A percentile compares a stretch with the other conserved stretches of the same genome.
phyloP scores from a whole-genome alignment of 2,888 invertebrate species.

The Acronicta aceris region DNA sequence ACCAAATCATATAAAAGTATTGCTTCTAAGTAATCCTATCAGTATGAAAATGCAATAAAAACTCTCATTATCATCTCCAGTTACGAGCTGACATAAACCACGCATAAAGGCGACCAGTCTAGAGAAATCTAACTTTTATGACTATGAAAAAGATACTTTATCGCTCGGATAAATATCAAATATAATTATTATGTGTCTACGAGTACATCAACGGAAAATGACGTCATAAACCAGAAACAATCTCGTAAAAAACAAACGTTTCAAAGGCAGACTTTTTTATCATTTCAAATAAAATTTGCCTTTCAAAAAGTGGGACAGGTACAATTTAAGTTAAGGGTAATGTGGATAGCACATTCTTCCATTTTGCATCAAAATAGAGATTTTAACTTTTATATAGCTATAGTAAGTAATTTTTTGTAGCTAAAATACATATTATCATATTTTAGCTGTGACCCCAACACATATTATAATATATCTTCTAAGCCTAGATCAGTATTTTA shows the following conservation, averaged over 20 bases:
- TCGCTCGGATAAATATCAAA: conserved; percentile 47
- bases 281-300: conserved; percentile 48
- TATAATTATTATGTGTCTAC: conserved; percentile 40
- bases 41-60: conserved; percentile 47
- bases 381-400: too few species aligned
- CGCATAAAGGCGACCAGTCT: conserved; percentile 63
- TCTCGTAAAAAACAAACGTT: conserved; percentile 63
- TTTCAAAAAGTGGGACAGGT: conserved; percentile 27
- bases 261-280: conserved; percentile 48
- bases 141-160: conserved; percentile 53
- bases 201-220: conserved; percentile 41
- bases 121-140: conserved; percentile 52
- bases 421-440: too few species aligned
- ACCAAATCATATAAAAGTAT: too few species aligned
- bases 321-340: conserved; percentile 6
- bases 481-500: conserved; percentile 3
- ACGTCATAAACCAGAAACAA: conserved; percentile 65
- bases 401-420: too few species aligned
- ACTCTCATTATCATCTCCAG: conserved; percentile 63
- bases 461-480: background rate
- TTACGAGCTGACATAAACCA: conserved; percentile 73
- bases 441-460: background rate
- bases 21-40: conserved; percentile 3
- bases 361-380: too few species aligned
- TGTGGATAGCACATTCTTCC: too few species aligned